A percentile compares a stretch with the other conserved stretches of the same genome.
Evolutionary conservation across 1,140 invertebrate species (phyloP).

Genomic region (Spodoptera litura): DNA sequence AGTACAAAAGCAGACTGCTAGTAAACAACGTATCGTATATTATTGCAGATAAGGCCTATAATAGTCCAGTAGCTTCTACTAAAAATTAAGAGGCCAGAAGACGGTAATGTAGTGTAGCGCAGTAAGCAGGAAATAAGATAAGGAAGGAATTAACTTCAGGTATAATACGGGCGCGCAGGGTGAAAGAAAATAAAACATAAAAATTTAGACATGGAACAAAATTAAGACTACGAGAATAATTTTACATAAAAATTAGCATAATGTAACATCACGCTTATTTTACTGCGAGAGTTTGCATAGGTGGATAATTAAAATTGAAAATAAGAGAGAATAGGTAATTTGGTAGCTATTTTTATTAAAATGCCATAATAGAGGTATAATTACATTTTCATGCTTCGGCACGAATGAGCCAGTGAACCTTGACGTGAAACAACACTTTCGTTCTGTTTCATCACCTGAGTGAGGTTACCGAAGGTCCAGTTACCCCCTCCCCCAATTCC

Average conservation of each 20-base stretch:
- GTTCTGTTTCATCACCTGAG: too few relatives aligned
- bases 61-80: slow-evolving; percentile 7
- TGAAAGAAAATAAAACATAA: slow-evolving; percentile 23
- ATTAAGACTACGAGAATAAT: neutral
- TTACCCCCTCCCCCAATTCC: too few relatives aligned
- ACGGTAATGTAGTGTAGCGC: neutral
- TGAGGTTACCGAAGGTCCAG: too few relatives aligned
- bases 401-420: too few relatives aligned
- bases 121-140: slow-evolving; percentile 45
- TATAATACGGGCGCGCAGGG: slow-evolving; percentile 1
- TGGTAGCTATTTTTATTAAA: too few relatives aligned
- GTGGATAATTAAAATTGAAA: too few relatives aligned
- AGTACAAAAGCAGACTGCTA: neutral
- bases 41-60: neutral
- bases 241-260: neutral
- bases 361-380: too few relatives aligned
- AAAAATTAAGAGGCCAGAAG: neutral
- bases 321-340: too few relatives aligned
- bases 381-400: too few relatives aligned
- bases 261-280: too few relatives aligned
- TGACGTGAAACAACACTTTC: too few relatives aligned
- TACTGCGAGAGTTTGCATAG: too few relatives aligned
- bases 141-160: slow-evolving; percentile 47
- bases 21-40: neutral
- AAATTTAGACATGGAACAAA: slow-evolving; percentile 1